These are phyloP conservation scores for Kryptolebias marmoratus DNA, from an alignment of 2,113 vertebrate species.

Conservation along the genomic window DNA sequence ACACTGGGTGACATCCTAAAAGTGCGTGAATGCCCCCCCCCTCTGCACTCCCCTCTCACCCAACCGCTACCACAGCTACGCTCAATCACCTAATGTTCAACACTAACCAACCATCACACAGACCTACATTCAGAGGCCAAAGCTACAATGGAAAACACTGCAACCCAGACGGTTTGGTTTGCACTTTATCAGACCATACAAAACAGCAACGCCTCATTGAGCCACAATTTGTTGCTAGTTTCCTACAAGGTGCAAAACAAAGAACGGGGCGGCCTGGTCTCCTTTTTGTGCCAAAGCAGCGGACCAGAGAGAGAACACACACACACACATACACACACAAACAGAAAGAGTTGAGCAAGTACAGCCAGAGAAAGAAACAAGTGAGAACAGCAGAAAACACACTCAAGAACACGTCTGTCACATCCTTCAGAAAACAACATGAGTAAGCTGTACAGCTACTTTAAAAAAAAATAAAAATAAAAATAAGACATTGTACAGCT, in stretches of 20 bases:
- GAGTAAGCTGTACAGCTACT: constrained; percentile 13
- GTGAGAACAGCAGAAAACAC: constrained; percentile 42
- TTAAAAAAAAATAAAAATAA: neutral
- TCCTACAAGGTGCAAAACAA: constrained; percentile 77
- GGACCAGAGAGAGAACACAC: constrained; percentile 58
- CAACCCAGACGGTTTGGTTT: constrained; percentile 69
- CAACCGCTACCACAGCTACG: constrained; percentile 2
- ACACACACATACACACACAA: constrained; percentile 43
- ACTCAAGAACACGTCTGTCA: constrained; percentile 49
- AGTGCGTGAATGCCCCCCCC: constrained; percentile 53
- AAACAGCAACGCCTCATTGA: constrained; percentile 76
- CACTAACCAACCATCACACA: constrained; percentile 73
- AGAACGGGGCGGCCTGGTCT: constrained; percentile 66
- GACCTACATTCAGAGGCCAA: constrained; percentile 62
- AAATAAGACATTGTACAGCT: constrained; percentile 9
- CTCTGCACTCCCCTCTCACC: neutral
- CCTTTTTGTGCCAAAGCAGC: constrained; percentile 76
- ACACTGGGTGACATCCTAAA: constrained; percentile 65
- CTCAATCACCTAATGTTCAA: constrained; percentile 65
- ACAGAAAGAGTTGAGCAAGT: constrained; percentile 26
- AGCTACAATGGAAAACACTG: constrained; percentile 63
- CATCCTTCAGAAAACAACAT: constrained; percentile 36
- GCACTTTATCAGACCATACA: constrained; percentile 75
- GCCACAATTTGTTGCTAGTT: constrained; percentile 77
- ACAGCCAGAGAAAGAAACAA: constrained; percentile 42